Base-by-base conservation (phyloP, 2,797 vertebrate species). In the Etheostoma nigrum region DNA sequence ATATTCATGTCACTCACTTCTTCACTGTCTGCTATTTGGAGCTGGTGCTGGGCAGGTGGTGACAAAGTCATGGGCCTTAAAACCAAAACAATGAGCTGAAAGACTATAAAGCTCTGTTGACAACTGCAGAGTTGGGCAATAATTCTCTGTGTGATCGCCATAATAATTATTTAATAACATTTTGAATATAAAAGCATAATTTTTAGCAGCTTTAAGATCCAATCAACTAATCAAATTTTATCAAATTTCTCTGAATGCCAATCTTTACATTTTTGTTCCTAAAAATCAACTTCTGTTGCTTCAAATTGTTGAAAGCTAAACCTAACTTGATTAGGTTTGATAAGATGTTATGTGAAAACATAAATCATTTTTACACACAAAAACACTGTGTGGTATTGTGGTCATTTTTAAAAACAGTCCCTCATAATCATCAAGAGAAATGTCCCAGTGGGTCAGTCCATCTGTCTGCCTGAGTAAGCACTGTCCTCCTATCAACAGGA, bases 361-460 rank as follows among this genome's bases (percentile, higher is more conserved):
- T 33, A 40, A 25, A 51, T 42, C 4, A 25, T 60, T 48, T 3
- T 48, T 21, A 57, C 61, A 66, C 4, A 11, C 30, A 23, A 13
- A 75, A 67, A 59, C 14, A 11, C 10, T 7, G 4, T 48, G 6
- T 72, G 51, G 21, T 78, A 25, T 8, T 59, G 4, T 12, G 18
- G 42, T 61, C 78, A 42, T 42, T 71, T 30, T 25, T 42, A 55
- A 73, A 53, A 64, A 36, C 5, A 52, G 23, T 52, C 21, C 27
- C 8, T 63, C 62, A 42, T 44, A 36, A 10, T 59, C 58, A 16
- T 67, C 62, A 44, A 47, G 69, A 10, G 57, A 68, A 81, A 68
- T 45, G 72, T 79, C 70, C 66, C 70, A 67, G 62, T 72, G 53
- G 57, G 68, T 72, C 54, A 6, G 75, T 84, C 85, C 88, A 90